phyloP scores from a whole-genome alignment of 92 coral and sea anemone genomes.

The Hydrozoanthus gracilis region DNA sequence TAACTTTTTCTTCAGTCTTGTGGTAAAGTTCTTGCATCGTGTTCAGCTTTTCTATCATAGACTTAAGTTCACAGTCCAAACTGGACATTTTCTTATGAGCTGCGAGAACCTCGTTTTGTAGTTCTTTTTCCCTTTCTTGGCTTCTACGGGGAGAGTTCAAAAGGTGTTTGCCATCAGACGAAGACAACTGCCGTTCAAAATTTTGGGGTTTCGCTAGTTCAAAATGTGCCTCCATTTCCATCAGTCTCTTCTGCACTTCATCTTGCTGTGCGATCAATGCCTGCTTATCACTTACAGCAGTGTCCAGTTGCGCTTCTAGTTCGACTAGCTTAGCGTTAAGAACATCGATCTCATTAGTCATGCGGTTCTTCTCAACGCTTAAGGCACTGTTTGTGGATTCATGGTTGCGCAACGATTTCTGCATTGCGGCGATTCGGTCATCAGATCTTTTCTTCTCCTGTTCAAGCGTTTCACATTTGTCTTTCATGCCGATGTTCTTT shows the following conservation, averaged over 20 bases:
- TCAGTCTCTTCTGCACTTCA: slow-evolving; percentile 71
- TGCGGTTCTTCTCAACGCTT: slow-evolving; percentile 76
- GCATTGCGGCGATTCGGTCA: slow-evolving; percentile 68
- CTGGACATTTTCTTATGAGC: slow-evolving; percentile 76
- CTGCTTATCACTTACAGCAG: slow-evolving; percentile 81
- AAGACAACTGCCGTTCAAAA: slow-evolving; percentile 30
- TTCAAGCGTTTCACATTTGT: slow-evolving; percentile 73
- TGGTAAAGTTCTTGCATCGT: slow-evolving; percentile 66
- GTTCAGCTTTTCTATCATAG: slow-evolving; percentile 71
- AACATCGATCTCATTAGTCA: slow-evolving; percentile 79
- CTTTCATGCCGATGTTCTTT: slow-evolving; percentile 72
- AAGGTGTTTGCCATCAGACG: slow-evolving; percentile 60
- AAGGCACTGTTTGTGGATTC: slow-evolving; percentile 72
- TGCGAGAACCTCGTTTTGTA: slow-evolving; percentile 74
- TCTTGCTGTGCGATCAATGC: slow-evolving; percentile 65
- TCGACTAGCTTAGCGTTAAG: slow-evolving; percentile 78
- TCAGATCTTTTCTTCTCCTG: slow-evolving; percentile 75
- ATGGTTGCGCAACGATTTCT: slow-evolving; percentile 65
- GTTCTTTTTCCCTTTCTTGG: slow-evolving; percentile 80
- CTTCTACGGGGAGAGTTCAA: slow-evolving; percentile 75
- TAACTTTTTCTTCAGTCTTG: slow-evolving; percentile 65
- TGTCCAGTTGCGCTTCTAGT: slow-evolving; percentile 79
- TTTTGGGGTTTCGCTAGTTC: slow-evolving; percentile 61
- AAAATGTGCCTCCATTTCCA: slow-evolving; percentile 86
- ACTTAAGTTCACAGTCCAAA: slow-evolving; percentile 73